Evolutionary conservation across 2,113 vertebrate species (phyloP).

Genomic region (Menura novaehollandiae): DNA sequence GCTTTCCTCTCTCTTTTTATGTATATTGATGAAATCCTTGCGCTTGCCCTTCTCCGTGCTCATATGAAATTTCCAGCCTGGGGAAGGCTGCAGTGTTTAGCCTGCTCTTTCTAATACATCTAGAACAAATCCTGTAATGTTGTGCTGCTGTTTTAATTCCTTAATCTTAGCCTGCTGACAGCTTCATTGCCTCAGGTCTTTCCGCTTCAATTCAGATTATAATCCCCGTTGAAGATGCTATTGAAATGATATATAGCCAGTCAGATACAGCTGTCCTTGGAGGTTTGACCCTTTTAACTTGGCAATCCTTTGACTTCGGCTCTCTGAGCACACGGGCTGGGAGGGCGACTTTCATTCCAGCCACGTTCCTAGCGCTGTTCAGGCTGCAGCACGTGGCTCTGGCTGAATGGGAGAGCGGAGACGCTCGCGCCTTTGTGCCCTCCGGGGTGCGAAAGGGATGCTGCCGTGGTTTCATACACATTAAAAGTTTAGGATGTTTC

Average conservation of each 20-base stretch:
- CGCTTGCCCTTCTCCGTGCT: slow-evolving; percentile 44
- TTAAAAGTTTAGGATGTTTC: slow-evolving; percentile 42
- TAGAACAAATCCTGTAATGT: slow-evolving; percentile 63
- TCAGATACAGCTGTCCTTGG: slow-evolving; percentile 67
- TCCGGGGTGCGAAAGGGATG: background rate
- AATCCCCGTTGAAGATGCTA: slow-evolving; percentile 70
- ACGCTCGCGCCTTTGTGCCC: slow-evolving; percentile 27
- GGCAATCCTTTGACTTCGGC: slow-evolving; percentile 35
- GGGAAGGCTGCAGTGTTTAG: slow-evolving; percentile 17
- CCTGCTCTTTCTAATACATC: slow-evolving; percentile 36
- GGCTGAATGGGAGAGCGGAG: slow-evolving; percentile 31
- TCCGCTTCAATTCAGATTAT: slow-evolving; percentile 73
- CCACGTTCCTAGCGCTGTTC: slow-evolving; percentile 43
- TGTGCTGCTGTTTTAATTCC: slow-evolving; percentile 71
- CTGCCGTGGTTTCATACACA: background rate
- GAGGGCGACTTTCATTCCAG: slow-evolving; percentile 54
- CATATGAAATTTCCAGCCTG: slow-evolving; percentile 2
- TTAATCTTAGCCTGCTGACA: slow-evolving; percentile 73
- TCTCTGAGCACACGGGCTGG: slow-evolving; percentile 6
- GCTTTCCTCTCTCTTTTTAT: slow-evolving; percentile 6
- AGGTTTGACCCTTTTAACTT: slow-evolving; percentile 65
- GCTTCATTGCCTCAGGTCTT: slow-evolving; percentile 73
- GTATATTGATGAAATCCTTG: slow-evolving; percentile 56
- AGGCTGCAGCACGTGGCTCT: slow-evolving; percentile 39
- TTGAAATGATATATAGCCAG: slow-evolving; percentile 65